phyloP scores from a whole-genome alignment of 1,140 invertebrate species.

The Polyergus mexicanus region DNA sequence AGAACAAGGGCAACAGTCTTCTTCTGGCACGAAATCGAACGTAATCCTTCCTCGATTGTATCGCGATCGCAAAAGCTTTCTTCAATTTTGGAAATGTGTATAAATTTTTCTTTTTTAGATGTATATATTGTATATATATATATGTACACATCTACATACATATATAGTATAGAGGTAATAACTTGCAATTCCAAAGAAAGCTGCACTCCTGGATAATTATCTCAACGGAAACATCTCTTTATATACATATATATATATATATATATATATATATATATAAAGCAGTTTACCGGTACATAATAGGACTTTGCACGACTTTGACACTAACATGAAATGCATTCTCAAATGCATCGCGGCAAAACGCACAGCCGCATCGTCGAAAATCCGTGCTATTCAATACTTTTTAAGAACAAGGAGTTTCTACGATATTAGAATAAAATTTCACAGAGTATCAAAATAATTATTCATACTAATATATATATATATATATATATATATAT shows the following conservation, averaged over 20 bases:
- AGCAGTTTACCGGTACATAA: conserved; percentile 7
- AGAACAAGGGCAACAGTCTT: conserved; percentile 67
- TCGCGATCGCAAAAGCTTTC: conserved; percentile 32
- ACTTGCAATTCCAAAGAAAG: conserved; percentile 55
- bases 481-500: too few species aligned
- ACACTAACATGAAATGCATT: conserved; percentile 59
- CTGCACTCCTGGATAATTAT: conserved; percentile 31
- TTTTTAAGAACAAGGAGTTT: conserved; percentile 27
- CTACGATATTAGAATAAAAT: conserved; percentile 68
- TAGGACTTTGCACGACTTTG: conserved; percentile 3
- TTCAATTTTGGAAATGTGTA: conserved; percentile 48
- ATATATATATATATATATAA: conserved; percentile 6
- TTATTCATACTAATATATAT: conserved; percentile 35
- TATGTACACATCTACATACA: neutral
- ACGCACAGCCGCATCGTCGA: conserved; percentile 37
- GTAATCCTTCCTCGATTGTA: conserved; percentile 37
- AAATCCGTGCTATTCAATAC: conserved; percentile 18
- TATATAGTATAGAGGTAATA: conserved; percentile 38
- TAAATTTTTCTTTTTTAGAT: conserved; percentile 37
- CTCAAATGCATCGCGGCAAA: conserved; percentile 56
- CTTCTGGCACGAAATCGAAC: conserved; percentile 61
- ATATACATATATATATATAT: conserved; percentile 38
- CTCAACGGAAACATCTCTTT: conserved; percentile 18
- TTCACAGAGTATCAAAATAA: conserved; percentile 72
- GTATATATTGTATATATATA: neutral